Evolutionary conservation across 1,140 invertebrate species (phyloP).

Genomic region (Drosophila sucinea): DNA sequence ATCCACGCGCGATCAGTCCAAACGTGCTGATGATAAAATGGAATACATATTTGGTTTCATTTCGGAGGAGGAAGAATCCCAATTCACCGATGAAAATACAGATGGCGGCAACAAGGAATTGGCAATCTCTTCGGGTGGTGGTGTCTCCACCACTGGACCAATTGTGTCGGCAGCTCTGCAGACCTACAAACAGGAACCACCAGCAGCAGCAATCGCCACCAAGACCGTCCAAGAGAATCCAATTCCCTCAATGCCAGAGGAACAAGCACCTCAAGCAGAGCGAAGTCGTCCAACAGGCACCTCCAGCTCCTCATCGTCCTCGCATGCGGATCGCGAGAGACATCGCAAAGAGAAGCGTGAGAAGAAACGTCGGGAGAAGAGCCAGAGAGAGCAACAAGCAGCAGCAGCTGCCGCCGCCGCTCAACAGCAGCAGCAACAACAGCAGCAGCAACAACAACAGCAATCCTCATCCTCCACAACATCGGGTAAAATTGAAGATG

Average conservation of each 20-base stretch:
- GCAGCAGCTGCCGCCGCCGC: conserved; percentile 67
- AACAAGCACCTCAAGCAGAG: conserved; percentile 41
- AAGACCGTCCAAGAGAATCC: conserved; percentile 25
- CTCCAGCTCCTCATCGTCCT: conserved; percentile 30
- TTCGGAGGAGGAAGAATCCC: conserved; percentile 87
- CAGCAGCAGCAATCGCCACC: conserved; percentile 36
- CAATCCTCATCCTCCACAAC: conserved; percentile 41
- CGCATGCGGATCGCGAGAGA: conserved; percentile 63
- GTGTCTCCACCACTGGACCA: conserved; percentile 59
- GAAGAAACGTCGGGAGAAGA: conserved; percentile 87
- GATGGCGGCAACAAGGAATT: conserved; percentile 45
- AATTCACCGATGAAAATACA: conserved; percentile 61
- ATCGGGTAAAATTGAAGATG: conserved; percentile 85
- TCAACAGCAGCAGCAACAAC: conserved; percentile 48
- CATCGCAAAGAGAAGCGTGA: conserved; percentile 86
- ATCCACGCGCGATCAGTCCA: conserved; percentile 16
- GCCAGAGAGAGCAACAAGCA: conserved; percentile 66
- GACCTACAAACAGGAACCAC: conserved; percentile 74
- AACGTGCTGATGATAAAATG: conserved; percentile 88
- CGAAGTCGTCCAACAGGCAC: conserved; percentile 35
- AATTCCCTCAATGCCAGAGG: conserved; percentile 32
- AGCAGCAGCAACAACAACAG: conserved; percentile 72
- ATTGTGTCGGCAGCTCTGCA: conserved; percentile 78
- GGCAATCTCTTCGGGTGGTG: conserved; percentile 12
- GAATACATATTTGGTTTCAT: conserved; percentile 94